phyloP scores from a whole-genome alignment of 2,888 invertebrate genomes.

The Megastigmus dorsalis region DNA sequence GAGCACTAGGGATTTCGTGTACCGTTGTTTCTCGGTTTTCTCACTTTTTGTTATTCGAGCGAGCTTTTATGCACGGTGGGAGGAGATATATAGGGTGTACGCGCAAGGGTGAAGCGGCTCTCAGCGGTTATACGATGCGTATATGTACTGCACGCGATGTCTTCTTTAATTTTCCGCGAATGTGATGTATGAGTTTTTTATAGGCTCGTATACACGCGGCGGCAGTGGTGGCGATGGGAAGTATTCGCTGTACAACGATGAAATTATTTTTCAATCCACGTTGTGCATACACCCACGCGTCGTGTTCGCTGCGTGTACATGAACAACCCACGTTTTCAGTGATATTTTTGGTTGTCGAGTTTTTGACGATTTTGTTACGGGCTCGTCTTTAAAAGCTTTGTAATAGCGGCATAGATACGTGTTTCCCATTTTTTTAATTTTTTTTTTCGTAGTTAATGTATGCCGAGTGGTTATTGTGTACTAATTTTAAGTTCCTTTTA shows the following conservation, averaged over 20 bases:
- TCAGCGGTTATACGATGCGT: too few relatives aligned
- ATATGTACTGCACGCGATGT: background rate
- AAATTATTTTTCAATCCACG: conserved; percentile 18
- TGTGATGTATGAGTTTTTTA: conserved; percentile 28
- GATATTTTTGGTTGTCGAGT: background rate
- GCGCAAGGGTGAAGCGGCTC: too few relatives aligned
- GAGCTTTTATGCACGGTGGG: background rate
- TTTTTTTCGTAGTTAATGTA: too few relatives aligned
- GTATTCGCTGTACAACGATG: background rate
- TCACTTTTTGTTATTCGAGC: too few relatives aligned
- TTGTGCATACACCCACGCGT: too few relatives aligned
- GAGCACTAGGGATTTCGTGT: too few relatives aligned
- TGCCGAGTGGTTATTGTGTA: too few relatives aligned
- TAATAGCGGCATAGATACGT: background rate
- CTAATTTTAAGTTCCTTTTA: conserved; percentile 5
- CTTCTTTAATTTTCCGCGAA: conserved; percentile 41
- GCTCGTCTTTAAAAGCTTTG: background rate
- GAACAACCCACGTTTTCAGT: background rate
- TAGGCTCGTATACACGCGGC: conserved; percentile 3
- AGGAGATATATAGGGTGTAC: background rate
- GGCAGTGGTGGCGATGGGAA: background rate
- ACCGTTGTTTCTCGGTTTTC: too few relatives aligned
- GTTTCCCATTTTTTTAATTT: too few relatives aligned
- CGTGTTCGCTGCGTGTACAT: too few relatives aligned
- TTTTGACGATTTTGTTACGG: background rate